Conservation (phyloP, 2,113 vertebrate genomes). For the Rynchops niger region DNA sequence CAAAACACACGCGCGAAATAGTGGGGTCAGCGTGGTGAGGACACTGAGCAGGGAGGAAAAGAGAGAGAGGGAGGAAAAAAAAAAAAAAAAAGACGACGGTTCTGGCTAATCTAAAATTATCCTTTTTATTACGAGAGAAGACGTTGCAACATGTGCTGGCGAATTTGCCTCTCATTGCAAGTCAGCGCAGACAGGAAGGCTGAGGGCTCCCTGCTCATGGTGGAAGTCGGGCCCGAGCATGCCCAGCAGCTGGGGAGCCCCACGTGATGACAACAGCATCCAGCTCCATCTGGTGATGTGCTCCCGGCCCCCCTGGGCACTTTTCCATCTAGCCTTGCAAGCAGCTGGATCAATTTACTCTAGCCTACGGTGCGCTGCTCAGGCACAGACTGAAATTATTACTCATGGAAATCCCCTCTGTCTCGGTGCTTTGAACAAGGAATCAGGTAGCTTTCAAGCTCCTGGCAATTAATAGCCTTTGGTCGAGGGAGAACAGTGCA, state of each 20-base stretch:
- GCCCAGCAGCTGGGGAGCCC: constrained; percentile 79
- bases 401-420: constrained; percentile 81
- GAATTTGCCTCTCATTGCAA: background rate
- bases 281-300: constrained; percentile 84
- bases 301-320: constrained; percentile 70
- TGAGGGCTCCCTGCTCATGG: background rate
- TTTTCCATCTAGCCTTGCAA: constrained; percentile 87
- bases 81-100: background rate
- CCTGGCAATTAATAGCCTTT: constrained; percentile 67
- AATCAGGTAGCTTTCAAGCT: constrained; percentile 75
- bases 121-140: constrained; percentile 38
- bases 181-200: constrained; percentile 10
- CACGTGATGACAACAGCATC: constrained; percentile 81
- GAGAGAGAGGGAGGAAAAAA: accelerated
- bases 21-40: background rate
- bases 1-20: background rate
- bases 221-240: constrained; percentile 73
- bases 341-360: constrained; percentile 88
- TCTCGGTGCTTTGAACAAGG: constrained; percentile 66
- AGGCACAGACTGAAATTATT: constrained; percentile 75
- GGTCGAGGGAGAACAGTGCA: constrained; percentile 26
- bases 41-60: background rate
- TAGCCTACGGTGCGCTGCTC: constrained; percentile 67
- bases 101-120: constrained; percentile 64
- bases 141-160: constrained; percentile 2